Evolutionary conservation across 2,888 invertebrate genomes (phyloP).

Genomic region (Rotaria sp.): DNA sequence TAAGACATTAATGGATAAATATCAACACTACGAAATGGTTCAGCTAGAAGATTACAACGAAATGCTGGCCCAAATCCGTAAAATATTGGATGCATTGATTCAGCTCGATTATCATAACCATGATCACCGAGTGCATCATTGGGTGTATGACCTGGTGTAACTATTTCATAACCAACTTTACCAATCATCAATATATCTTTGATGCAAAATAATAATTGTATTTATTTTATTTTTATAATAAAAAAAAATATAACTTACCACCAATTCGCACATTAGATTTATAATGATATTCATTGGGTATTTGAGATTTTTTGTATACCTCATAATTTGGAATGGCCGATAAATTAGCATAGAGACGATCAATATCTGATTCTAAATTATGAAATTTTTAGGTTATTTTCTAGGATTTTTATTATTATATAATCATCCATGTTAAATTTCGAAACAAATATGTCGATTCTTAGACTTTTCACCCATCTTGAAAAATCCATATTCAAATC

Average conservation of each 20-base stretch:
- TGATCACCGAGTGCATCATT: not conserved
- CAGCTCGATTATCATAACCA: conserved; percentile 29
- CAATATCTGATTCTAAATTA: conserved; percentile 25
- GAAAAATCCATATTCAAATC: no score
- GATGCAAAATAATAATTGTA: not conserved
- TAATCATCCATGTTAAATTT: no score
- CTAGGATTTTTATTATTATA: no score
- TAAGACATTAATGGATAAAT: conserved; percentile 36
- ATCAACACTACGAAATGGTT: conserved; percentile 32
- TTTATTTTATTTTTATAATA: no score
- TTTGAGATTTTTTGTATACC: conserved; percentile 37
- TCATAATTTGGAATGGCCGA: not conserved
- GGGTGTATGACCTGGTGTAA: not conserved
- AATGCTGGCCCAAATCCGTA: conserved; percentile 29
- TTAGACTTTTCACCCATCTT: no score
- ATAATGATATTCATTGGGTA: conserved; percentile 32
- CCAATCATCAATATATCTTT: not conserved
- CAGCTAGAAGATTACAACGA: not conserved
- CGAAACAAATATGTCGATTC: no score
- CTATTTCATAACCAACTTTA: not conserved
- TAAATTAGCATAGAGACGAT: conserved; percentile 22
- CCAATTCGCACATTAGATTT: conserved; percentile 32
- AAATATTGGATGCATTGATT: conserved; percentile 31
- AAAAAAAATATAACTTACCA: not conserved
- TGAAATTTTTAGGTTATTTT: not conserved